A percentile compares a stretch with the other conserved stretches of the same genome.
These are phyloP conservation scores for Eudemis profundana DNA, from an alignment of 2,888 invertebrate species.

Conservation along the genomic window DNA sequence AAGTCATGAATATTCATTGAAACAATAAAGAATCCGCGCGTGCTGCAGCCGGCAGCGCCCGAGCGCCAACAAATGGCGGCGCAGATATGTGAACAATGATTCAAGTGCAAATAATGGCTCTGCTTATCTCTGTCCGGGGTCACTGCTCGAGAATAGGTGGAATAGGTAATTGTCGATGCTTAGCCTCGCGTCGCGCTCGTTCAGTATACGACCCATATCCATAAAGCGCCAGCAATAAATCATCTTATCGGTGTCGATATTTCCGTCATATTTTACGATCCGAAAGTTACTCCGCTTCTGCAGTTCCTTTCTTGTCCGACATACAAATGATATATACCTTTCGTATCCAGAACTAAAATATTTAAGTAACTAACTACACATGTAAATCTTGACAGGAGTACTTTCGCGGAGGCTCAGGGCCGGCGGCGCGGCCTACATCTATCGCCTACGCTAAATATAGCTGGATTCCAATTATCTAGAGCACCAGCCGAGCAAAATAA, in stretches of 20 bases:
- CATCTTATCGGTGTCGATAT: conserved; percentile 33
- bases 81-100: conserved; percentile 64
- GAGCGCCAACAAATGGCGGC: conserved; percentile 59
- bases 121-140: conserved; percentile 58
- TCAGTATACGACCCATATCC: conserved; percentile 25
- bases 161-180: conserved; percentile 49
- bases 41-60: conserved; percentile 31
- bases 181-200: conserved; percentile 15
- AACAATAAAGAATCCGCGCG: conserved; percentile 40
- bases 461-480: conserved; percentile 16
- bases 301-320: neutral
- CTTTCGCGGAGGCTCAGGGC: conserved; percentile 28
- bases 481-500: neutral
- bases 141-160: conserved; percentile 51
- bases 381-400: neutral
- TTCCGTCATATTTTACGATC: conserved; percentile 38
- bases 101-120: conserved; percentile 70
- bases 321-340: neutral
- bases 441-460: conserved; percentile 43
- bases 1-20: conserved; percentile 45
- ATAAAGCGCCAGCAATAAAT: conserved; percentile 36
- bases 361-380: no score
- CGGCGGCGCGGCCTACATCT: conserved; percentile 42
- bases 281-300: conserved; percentile 20
- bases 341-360: neutral